Conservation (phyloP, 2,888 invertebrate genomes). For the Apodemia hepburni region DNA sequence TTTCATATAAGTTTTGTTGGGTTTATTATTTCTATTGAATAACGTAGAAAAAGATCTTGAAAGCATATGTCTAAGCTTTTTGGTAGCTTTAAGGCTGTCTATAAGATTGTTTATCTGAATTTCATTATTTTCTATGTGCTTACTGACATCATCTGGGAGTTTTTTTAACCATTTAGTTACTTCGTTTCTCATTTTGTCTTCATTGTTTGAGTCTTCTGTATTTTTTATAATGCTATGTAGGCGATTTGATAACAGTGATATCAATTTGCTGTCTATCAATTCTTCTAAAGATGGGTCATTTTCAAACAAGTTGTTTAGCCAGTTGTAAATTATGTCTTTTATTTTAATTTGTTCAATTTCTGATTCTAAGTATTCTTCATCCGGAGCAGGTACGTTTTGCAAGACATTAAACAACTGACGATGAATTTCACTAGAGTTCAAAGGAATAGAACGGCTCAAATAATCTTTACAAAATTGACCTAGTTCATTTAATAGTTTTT, state of each 20-base stretch:
- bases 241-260: conserved; percentile 32
- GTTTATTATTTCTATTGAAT: neutral
- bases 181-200: conserved; percentile 37
- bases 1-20: neutral
- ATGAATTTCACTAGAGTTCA: conserved; percentile 40
- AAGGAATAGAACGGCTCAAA: conserved; percentile 41
- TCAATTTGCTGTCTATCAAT: conserved; percentile 5
- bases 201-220: conserved; percentile 33
- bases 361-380: conserved; percentile 41
- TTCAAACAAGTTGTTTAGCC: conserved; percentile 32
- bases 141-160: conserved; percentile 31
- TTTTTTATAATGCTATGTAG: conserved; percentile 33
- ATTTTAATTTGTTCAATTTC: conserved; percentile 45
- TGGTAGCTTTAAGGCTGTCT: conserved; percentile 18
- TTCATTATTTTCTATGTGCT: conserved; percentile 12
- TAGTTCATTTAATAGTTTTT: conserved; percentile 43
- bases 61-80: conserved; percentile 2
- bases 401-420: conserved; percentile 43
- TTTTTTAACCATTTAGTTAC: conserved; percentile 44
- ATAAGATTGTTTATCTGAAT: conserved; percentile 17
- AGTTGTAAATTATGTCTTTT: conserved; percentile 45
- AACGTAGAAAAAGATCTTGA: neutral
- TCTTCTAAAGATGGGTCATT: conserved; percentile 1
- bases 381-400: conserved; percentile 42
- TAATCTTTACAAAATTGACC: conserved; percentile 47